phyloP scores from a whole-genome alignment of 2,888 invertebrate species.

The Cryptocheilus praepositus region DNA sequence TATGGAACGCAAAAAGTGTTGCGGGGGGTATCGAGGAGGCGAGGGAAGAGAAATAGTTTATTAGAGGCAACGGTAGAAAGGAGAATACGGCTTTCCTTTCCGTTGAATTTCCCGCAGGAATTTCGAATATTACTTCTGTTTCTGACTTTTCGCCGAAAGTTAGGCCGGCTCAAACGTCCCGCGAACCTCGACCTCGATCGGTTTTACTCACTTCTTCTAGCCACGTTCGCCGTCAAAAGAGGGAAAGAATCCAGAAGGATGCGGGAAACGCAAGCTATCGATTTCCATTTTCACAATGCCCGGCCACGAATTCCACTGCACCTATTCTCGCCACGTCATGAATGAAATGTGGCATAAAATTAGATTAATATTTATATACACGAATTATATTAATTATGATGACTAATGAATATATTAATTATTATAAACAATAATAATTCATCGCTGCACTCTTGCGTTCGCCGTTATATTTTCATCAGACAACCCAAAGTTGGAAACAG shows the following conservation, averaged over 20 bases:
- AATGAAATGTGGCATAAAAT: too few relatives aligned
- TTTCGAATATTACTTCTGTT: slow-evolving; percentile 46
- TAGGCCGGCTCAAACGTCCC: slow-evolving; percentile 17
- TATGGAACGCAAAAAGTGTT: slow-evolving; percentile 15
- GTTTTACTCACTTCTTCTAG: background rate
- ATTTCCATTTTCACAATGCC: background rate
- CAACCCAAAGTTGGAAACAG: too few relatives aligned
- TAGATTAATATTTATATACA: too few relatives aligned
- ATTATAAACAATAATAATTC: too few relatives aligned
- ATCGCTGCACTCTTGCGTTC: too few relatives aligned
- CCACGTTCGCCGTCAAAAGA: too few relatives aligned
- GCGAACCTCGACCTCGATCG: slow-evolving; percentile 8
- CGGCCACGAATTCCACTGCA: background rate
- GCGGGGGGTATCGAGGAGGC: background rate
- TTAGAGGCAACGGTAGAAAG: background rate
- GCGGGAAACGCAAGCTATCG: too few relatives aligned
- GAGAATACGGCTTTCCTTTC: slow-evolving; percentile 25
- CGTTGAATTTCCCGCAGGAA: slow-evolving; percentile 59
- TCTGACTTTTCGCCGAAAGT: slow-evolving; percentile 34
- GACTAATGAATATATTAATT: too few relatives aligned
- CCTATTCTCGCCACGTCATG: too few relatives aligned
- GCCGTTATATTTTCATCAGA: too few relatives aligned
- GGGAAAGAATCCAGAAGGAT: too few relatives aligned
- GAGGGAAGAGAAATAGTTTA: background rate
- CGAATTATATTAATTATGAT: too few relatives aligned